A percentile compares a stretch with the other conserved stretches of the same genome.
These are phyloP conservation scores for Typhlichthys subterraneus DNA, from an alignment of 2,797 vertebrate species.

Conservation along the genomic window DNA sequence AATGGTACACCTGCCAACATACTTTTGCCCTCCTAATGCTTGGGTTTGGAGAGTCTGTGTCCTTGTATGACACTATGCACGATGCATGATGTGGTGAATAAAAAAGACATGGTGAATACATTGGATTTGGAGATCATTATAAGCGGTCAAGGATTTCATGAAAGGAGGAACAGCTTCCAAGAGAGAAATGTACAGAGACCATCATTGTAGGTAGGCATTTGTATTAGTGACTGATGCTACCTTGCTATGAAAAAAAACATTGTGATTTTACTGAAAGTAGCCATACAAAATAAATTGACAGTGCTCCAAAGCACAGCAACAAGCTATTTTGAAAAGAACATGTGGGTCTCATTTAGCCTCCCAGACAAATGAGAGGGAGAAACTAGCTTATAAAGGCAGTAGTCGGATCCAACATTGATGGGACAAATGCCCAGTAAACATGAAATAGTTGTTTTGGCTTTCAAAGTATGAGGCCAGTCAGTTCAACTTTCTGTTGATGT, in stretches of 20 bases:
- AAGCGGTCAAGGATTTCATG: no score
- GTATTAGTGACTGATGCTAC: no score
- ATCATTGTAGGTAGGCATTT: no score
- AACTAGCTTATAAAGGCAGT: constrained; percentile 44
- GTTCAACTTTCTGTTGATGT: constrained; percentile 28
- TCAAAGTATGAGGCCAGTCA: constrained; percentile 28
- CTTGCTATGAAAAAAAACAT: constrained; percentile 40
- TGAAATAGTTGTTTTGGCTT: constrained; percentile 53
- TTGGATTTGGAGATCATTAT: no score
- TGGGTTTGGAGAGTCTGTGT: no score
- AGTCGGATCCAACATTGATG: constrained; percentile 42
- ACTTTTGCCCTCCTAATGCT: no score
- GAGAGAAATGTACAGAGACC: no score
- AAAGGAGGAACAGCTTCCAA: no score
- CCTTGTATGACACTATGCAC: no score
- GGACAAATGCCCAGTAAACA: constrained; percentile 40
- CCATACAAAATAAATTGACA: constrained; percentile 38
- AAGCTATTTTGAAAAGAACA: constrained; percentile 64
- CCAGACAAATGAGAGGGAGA: constrained; percentile 58
- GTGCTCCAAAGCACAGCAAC: constrained; percentile 46
- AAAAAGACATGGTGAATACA: no score
- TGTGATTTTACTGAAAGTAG: constrained; percentile 49
- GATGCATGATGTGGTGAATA: no score
- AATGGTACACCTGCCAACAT: no score
- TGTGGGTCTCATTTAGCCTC: constrained; percentile 62